These are phyloP conservation scores for Scarus forsteni DNA, from an alignment of 2,797 vertebrate species.

Conservation along the genomic window DNA sequence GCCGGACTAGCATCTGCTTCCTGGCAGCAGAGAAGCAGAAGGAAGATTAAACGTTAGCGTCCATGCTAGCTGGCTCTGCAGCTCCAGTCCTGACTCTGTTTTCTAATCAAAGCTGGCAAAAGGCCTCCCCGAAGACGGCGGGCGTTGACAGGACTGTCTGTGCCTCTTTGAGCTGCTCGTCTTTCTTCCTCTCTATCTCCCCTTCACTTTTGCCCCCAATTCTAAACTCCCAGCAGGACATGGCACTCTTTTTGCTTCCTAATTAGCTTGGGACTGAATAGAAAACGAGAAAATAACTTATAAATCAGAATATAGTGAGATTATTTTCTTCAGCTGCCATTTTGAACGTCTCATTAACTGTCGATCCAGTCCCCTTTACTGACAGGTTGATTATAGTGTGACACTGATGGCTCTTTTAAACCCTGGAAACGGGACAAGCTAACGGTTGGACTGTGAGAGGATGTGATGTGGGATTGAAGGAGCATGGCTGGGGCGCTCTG, in stretches of 20 bases:
- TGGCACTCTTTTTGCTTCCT: background rate
- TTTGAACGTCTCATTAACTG: constrained; percentile 30
- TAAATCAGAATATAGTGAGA: background rate
- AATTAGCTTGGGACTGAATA: background rate
- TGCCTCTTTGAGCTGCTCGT: constrained; percentile 5
- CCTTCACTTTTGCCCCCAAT: background rate
- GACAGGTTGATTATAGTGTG: constrained; percentile 68
- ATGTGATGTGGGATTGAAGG: constrained; percentile 53
- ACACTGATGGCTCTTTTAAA: constrained; percentile 32
- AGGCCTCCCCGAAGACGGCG: constrained; percentile 19
- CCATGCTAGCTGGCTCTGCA: constrained; percentile 28
- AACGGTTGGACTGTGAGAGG: constrained; percentile 42
- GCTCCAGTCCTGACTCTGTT: constrained; percentile 18
- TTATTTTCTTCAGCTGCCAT: constrained; percentile 22
- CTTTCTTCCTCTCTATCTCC: background rate
- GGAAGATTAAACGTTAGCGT: constrained; percentile 61
- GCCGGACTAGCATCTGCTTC: constrained; percentile 45
- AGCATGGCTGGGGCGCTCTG: constrained; percentile 28
- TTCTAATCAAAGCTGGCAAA: constrained; percentile 54
- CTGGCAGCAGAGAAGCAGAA: constrained; percentile 9
- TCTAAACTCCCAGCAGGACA: background rate
- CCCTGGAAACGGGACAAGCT: constrained; percentile 28
- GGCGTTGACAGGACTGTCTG: constrained; percentile 46
- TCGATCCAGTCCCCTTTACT: constrained; percentile 15
- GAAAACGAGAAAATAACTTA: no score